Evolutionary conservation across 2,113 vertebrate genomes (phyloP).

Genomic region (Corvus hawaiiensis): DNA sequence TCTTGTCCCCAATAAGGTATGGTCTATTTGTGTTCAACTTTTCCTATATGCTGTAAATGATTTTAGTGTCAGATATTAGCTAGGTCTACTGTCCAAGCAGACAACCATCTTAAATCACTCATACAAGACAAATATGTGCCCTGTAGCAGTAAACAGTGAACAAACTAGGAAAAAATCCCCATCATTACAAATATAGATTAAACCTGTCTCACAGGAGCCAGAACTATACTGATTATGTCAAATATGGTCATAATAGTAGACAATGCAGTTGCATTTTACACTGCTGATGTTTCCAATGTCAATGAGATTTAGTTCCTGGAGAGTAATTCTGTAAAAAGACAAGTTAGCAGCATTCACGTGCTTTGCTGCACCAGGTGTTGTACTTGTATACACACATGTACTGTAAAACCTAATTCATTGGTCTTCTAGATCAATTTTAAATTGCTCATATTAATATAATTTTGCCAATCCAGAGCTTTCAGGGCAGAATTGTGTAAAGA

Average conservation of each 20-base stretch:
- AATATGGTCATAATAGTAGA: neutral
- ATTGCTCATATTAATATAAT: neutral
- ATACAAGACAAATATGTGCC: neutral
- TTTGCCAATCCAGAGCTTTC: neutral
- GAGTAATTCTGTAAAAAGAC: neutral
- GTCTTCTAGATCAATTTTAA: neutral
- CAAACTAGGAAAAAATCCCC: neutral
- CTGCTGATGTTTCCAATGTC: neutral
- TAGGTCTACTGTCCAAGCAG: slow-evolving; percentile 22
- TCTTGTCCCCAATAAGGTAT: neutral
- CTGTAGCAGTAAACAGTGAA: neutral
- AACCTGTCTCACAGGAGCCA: neutral
- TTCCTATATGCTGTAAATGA: neutral
- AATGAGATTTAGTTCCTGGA: neutral
- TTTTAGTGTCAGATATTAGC: slow-evolving; percentile 33
- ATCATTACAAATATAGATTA: neutral
- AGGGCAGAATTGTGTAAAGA: neutral
- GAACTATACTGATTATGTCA: neutral
- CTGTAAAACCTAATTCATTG: neutral
- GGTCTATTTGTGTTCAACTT: neutral
- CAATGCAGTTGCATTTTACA: neutral
- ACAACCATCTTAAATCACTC: slow-evolving; percentile 32
- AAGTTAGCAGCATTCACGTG: neutral
- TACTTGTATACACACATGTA: neutral
- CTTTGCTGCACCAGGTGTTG: neutral